Conservation (phyloP, 2,888 invertebrate genomes). For the Thymelicus lineola region DNA sequence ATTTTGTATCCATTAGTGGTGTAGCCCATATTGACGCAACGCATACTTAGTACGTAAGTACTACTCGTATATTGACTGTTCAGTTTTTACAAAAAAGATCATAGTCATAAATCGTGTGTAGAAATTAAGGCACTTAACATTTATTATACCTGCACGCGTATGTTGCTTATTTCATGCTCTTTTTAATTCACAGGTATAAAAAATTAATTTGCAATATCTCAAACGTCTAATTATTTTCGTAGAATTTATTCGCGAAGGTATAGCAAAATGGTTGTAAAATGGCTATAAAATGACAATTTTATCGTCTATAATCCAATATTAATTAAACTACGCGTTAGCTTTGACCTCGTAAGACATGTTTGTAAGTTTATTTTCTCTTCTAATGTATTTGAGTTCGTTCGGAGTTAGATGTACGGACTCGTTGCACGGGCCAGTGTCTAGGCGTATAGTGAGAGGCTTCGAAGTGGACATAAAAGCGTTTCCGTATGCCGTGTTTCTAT, state of each 20-base stretch:
- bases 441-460: constrained; percentile 41
- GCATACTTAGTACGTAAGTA: too few relatives aligned
- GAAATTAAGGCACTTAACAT: constrained; percentile 18
- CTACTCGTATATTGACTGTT: constrained; percentile 6
- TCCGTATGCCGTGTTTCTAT: constrained; percentile 43
- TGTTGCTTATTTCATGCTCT: constrained; percentile 21
- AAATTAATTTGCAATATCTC: constrained; percentile 39
- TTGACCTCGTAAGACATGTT: background rate
- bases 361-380: background rate
- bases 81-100: constrained; percentile 30
- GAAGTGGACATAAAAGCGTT: constrained; percentile 39
- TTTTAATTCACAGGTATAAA: constrained; percentile 33
- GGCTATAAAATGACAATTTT: constrained; percentile 41
- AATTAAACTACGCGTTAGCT: constrained; percentile 27
- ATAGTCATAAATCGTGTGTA: constrained; percentile 9
- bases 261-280: constrained; percentile 39
- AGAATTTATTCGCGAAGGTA: constrained; percentile 38
- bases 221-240: constrained; percentile 40
- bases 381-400: background rate
- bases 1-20: too few relatives aligned
- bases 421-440: background rate
- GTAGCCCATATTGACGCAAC: too few relatives aligned
- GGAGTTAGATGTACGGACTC: background rate
- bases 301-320: constrained; percentile 34
- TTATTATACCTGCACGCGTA: constrained; percentile 23